Evolutionary conservation across 2,797 vertebrate genomes (phyloP), one percentile per base, ranked within the genome.

Genomic region (Prunella strophiata): DNA sequence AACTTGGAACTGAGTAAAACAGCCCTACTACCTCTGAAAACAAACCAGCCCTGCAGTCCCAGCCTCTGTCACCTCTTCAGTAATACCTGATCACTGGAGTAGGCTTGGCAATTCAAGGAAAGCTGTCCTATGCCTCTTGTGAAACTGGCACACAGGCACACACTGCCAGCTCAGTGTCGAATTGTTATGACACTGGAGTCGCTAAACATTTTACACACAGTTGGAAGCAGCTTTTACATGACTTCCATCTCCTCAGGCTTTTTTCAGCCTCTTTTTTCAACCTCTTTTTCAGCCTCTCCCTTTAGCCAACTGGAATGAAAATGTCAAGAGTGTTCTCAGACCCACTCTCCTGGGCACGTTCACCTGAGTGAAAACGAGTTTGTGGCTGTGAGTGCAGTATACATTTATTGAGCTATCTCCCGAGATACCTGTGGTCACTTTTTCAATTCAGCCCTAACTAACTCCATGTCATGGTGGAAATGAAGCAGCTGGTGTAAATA

Each of bases 171-270:
- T 77, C 73, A 10, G 21, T 15, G 61, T 73, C 0, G 0, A 84
- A 43, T 74, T 84, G 65, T 76, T 95, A 34, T 11, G 85, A 73
- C 88, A 84, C 83, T 0, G 0, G 52, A 88, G 36, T 58, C 1
- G 0, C 82, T 65, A 91, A 94, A 51, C 43, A 58, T 92, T 96
- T 96, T 84, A 89, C 65, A 71, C 82, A 50, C 67, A 48, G 76
- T 58, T 86, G 94, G 92, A 95, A 95, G 63, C 76, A 82, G 81
- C 68, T 96, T 96, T 94, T 91, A 75, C 78, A 66, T 8, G 40
- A 54, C 78, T 89, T 95, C 71, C 77, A 86, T 62, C 89, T 90
- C 83, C 78, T 72, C 65, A 55, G 91, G 76, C 66, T 85, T 94
- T 88, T 61, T 61, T 14, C 58, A 29, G 26, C 58, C 18, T 40